Percentiles rank a stretch among this genome's conserved stretches.
Conservation (phyloP, 2,113 vertebrate species). For the Neolamprologus ventralis region DNA sequence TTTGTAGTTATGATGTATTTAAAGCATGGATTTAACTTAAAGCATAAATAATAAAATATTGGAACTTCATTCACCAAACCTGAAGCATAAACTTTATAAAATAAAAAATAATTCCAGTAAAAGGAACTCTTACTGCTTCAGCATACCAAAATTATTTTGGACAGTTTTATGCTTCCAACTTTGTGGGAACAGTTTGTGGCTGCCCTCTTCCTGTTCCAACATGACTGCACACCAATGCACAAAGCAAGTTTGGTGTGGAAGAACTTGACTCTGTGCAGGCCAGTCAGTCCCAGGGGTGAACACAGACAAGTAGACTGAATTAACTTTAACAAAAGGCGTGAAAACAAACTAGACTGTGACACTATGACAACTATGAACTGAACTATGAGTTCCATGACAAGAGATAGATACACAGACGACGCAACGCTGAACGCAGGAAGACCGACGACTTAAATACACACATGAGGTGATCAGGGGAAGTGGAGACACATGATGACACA, state of each 20-base stretch:
- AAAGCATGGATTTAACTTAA: neutral
- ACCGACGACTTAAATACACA: neutral
- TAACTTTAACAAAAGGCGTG: rapidly evolving
- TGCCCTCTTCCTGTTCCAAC: neutral
- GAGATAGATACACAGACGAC: rapidly evolving
- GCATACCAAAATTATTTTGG: neutral
- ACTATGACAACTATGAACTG: neutral
- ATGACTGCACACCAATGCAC: neutral
- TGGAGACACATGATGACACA: neutral
- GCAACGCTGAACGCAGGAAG: neutral
- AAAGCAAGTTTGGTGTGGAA: neutral
- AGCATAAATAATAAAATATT: neutral
- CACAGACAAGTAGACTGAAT: neutral
- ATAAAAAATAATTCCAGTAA: neutral
- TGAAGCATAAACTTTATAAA: neutral
- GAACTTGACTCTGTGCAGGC: neutral
- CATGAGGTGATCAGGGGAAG: neutral
- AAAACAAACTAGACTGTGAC: neutral
- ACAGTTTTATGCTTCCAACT: neutral
- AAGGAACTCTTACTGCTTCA: neutral
- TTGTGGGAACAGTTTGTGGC: neutral
- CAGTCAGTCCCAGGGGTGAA: neutral
- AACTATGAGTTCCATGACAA: rapidly evolving
- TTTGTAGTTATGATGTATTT: neutral
- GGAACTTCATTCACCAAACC: neutral